These are phyloP conservation scores for Erithacus rubecula DNA, from an alignment of 2,797 vertebrate species.

Conservation along the genomic window DNA sequence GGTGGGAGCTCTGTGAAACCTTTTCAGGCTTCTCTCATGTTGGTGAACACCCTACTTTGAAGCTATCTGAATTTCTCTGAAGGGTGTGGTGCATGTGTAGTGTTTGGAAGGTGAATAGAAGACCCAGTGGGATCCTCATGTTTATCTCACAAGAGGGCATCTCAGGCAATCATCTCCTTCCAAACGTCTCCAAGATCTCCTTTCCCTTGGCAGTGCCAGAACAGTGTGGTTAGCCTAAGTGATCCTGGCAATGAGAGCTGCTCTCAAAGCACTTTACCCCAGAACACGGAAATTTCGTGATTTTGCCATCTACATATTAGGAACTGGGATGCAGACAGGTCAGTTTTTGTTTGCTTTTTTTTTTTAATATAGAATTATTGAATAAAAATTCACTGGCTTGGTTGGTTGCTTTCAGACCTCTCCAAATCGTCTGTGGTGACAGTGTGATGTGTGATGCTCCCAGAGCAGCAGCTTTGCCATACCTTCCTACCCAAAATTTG, in stretches of 20 bases:
- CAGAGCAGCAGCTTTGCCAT: neutral
- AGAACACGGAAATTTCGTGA: neutral
- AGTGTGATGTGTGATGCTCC: neutral
- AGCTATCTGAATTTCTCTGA: slow-evolving; percentile 28
- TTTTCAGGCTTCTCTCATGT: slow-evolving; percentile 18
- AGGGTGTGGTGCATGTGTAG: slow-evolving; percentile 23
- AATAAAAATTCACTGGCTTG: neutral
- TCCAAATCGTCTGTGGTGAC: neutral
- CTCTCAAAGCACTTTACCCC: neutral
- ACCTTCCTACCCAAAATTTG: neutral
- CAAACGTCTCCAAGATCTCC: neutral
- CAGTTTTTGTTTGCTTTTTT: neutral
- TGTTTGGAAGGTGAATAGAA: slow-evolving; percentile 46
- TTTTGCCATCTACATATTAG: neutral
- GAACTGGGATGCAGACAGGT: neutral
- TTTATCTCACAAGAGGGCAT: slow-evolving; percentile 52
- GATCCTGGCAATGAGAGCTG: neutral
- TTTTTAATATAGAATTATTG: neutral
- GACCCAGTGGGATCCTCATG: neutral
- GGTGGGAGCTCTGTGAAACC: slow-evolving; percentile 48
- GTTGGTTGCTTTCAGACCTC: neutral
- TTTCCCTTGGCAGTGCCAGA: neutral
- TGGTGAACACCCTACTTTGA: slow-evolving; percentile 23
- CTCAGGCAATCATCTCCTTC: slow-evolving; percentile 38
- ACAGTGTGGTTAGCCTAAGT: neutral